Conservation (phyloP, 2,113 vertebrate genomes). For the Chloroceryle aenea region DNA sequence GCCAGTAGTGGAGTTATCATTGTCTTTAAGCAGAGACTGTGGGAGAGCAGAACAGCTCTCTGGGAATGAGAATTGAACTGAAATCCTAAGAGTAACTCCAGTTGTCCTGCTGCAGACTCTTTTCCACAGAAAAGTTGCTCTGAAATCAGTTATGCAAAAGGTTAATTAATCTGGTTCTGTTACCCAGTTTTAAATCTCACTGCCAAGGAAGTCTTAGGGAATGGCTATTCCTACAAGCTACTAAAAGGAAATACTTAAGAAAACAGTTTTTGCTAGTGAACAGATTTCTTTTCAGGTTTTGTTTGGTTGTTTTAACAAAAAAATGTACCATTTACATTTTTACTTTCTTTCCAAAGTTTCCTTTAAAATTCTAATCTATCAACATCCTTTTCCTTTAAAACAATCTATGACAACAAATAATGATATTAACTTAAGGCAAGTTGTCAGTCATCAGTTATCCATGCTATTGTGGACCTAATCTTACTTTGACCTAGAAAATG, state of each 20-base stretch:
- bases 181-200: background rate
- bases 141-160: background rate
- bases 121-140: background rate
- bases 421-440: background rate
- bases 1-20: background rate
- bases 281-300: background rate
- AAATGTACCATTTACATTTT: background rate
- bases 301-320: background rate
- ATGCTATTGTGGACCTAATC: background rate
- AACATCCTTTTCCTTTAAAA: background rate
- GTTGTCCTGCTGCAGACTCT: background rate
- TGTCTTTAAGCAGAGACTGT: background rate
- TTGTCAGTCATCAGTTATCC: background rate
- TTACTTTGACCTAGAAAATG: constrained; percentile 57
- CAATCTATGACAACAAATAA: background rate
- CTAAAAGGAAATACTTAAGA: background rate
- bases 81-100: background rate
- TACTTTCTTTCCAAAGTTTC: background rate
- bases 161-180: background rate
- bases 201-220: background rate
- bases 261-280: background rate
- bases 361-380: background rate
- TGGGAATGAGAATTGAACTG: background rate
- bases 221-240: background rate
- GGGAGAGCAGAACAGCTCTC: background rate